Evolutionary conservation across 2,113 vertebrate genomes (phyloP).

Genomic region (Eulacestoma nigropectus): DNA sequence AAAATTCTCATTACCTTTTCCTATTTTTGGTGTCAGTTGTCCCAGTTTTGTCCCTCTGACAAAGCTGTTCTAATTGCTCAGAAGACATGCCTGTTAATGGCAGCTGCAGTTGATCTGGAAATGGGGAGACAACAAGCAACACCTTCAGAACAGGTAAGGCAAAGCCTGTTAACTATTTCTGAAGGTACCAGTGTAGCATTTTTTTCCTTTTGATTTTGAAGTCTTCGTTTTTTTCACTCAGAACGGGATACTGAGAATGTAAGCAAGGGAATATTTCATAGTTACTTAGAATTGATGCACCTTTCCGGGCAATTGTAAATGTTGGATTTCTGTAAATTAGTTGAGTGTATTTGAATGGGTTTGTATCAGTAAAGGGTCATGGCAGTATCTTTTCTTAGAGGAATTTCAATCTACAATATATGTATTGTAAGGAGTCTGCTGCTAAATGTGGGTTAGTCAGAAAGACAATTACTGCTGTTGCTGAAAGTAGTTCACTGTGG

Average conservation of each 20-base stretch:
- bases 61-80: conserved; percentile 80
- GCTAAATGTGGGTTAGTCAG: background rate
- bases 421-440: background rate
- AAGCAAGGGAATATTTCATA: background rate
- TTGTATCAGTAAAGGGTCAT: background rate
- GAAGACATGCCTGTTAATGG: conserved; percentile 89
- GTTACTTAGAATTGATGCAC: background rate
- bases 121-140: conserved; percentile 72
- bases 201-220: background rate
- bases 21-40: conserved; percentile 77
- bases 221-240: background rate
- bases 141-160: conserved; percentile 75
- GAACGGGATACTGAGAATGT: background rate
- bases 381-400: background rate
- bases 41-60: conserved; percentile 82
- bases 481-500: background rate
- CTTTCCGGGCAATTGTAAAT: background rate
- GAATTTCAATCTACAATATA: background rate
- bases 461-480: background rate
- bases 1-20: conserved; percentile 31
- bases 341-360: background rate
- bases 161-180: background rate
- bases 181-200: background rate
- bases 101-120: conserved; percentile 80
- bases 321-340: background rate